A percentile compares a stretch with the other conserved stretches of the same genome.
phyloP scores from a whole-genome alignment of 1,140 invertebrate species.

The Dryas iulia region DNA sequence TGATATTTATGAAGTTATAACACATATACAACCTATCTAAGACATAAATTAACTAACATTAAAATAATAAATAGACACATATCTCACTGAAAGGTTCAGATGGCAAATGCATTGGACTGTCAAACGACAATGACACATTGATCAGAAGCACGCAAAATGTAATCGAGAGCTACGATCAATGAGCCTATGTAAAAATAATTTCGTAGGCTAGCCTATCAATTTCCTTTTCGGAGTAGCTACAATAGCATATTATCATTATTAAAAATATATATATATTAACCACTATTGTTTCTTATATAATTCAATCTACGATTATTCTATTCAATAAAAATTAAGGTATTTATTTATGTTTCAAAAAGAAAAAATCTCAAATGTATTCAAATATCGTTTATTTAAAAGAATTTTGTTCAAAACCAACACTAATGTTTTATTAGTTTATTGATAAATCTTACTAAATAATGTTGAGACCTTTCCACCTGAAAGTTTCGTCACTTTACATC shows the following conservation, averaged over 20 bases:
- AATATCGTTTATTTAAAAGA: too few relatives aligned
- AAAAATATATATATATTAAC: not conserved
- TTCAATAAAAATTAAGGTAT: too few relatives aligned
- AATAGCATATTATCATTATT: too few relatives aligned
- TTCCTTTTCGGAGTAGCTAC: too few relatives aligned
- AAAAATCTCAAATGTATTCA: too few relatives aligned
- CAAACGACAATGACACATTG: conserved; percentile 31
- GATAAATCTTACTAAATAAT: not conserved
- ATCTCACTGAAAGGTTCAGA: conserved; percentile 16
- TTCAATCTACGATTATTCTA: too few relatives aligned
- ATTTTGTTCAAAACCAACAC: too few relatives aligned
- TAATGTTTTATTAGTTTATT: too few relatives aligned
- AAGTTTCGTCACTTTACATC: conserved; percentile 24
- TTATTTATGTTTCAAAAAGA: too few relatives aligned
- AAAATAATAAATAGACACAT: not conserved
- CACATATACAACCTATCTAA: not conserved
- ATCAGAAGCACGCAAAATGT: conserved; percentile 22
- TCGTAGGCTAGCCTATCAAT: not conserved
- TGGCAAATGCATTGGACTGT: conserved; percentile 26
- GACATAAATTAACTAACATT: not conserved
- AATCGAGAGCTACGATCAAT: conserved; percentile 5
- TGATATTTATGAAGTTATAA: too few relatives aligned
- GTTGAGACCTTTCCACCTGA: conserved; percentile 9
- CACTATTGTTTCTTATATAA: not conserved
- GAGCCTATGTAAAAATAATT: not conserved